Evolutionary conservation across 1,140 invertebrate genomes (phyloP).

Genomic region (Drosophila ohnishii): DNA sequence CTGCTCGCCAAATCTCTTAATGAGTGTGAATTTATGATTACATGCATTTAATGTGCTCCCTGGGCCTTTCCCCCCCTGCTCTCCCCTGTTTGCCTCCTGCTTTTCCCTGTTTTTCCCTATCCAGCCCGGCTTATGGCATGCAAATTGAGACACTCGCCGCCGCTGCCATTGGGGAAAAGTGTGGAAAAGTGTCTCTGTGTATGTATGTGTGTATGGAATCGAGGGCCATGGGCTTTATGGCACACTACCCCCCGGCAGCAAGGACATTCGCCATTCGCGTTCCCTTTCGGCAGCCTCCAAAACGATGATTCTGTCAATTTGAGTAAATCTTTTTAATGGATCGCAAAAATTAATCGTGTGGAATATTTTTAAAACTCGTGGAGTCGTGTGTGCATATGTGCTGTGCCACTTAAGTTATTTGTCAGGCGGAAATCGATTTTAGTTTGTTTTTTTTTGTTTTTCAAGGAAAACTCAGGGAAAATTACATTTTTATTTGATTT

Average conservation of each 20-base stretch:
- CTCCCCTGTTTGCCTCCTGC: too few relatives aligned
- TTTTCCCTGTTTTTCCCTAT: neutral
- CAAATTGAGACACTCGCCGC: conserved; percentile 71
- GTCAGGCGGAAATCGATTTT: conserved; percentile 77
- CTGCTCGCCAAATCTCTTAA: conserved; percentile 74
- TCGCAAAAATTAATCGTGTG: conserved; percentile 77
- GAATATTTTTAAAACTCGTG: conserved; percentile 64
- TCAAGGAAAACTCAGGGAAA: neutral
- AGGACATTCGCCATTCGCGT: conserved; percentile 28
- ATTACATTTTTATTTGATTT: conserved; percentile 62
- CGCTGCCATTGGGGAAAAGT: conserved; percentile 14
- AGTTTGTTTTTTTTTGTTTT: conserved; percentile 62
- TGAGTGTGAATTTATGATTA: conserved; percentile 81
- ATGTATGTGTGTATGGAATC: conserved; percentile 7
- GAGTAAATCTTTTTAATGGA: conserved; percentile 80
- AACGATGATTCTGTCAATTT: conserved; percentile 76
- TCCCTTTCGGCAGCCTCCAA: conserved; percentile 25
- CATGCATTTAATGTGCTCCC: conserved; percentile 71
- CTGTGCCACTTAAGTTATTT: conserved; percentile 64
- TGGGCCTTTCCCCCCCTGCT: neutral
- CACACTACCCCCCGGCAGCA: conserved; percentile 6
- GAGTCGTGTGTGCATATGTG: conserved; percentile 29
- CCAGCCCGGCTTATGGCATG: conserved; percentile 57
- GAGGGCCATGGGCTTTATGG: conserved; percentile 44
- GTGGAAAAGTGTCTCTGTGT: neutral